Evolutionary conservation across 2,113 vertebrate species (phyloP).

Genomic region (Tor tambroides): DNA sequence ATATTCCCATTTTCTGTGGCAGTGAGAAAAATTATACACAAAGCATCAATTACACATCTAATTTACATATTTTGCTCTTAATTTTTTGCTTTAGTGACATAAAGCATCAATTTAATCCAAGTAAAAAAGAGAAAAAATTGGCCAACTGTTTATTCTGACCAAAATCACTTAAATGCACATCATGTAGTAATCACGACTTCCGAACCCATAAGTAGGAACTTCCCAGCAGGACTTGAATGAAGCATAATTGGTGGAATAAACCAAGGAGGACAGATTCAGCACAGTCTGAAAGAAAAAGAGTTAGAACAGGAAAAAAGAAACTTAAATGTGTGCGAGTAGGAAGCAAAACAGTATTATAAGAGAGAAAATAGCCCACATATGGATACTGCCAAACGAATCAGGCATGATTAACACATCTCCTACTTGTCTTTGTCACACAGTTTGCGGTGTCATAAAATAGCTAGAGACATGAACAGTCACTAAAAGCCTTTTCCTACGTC

Average conservation of each 20-base stretch:
- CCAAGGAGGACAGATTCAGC: background rate
- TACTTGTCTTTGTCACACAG: background rate
- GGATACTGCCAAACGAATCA: background rate
- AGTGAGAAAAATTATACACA: background rate
- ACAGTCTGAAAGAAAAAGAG: background rate
- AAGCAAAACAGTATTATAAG: background rate
- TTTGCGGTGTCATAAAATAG: background rate
- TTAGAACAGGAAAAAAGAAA: background rate
- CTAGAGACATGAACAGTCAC: background rate
- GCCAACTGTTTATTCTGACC: background rate
- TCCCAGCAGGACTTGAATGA: background rate
- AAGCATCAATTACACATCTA: background rate
- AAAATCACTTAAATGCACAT: background rate
- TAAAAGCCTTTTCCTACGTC: background rate
- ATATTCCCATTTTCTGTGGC: background rate
- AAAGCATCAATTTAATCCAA: background rate
- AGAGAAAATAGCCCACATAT: background rate
- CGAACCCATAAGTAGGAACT: background rate
- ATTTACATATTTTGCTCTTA: background rate
- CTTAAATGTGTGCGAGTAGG: background rate
- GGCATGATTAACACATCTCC: conserved; percentile 9
- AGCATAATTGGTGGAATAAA: background rate
- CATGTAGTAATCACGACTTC: background rate
- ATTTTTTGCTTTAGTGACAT: background rate
- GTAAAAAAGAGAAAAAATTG: background rate